Conservation (phyloP, 2,797 vertebrate species). For the Coluber constrictor region DNA sequence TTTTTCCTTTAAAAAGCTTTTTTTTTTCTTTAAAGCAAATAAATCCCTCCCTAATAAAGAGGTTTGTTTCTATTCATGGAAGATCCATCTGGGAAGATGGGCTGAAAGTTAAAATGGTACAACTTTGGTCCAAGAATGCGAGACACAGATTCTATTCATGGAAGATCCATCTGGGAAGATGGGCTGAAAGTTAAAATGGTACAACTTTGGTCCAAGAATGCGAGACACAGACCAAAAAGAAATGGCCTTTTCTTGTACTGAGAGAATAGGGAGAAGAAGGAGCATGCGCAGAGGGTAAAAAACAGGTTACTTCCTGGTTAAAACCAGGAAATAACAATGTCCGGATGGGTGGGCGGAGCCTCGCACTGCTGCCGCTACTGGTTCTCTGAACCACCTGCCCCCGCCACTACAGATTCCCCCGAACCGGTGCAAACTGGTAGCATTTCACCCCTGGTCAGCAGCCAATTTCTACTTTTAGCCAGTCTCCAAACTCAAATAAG, state of each 20-base stretch:
- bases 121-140: background rate
- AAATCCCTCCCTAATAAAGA: background rate
- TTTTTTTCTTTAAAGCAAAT: background rate
- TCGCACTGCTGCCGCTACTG: too few species aligned
- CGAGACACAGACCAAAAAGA: background rate
- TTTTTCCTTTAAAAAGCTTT: background rate
- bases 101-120: background rate
- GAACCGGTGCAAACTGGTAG: too few species aligned
- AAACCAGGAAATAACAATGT: too few species aligned
- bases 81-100: background rate
- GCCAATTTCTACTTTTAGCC: background rate
- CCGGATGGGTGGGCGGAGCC: too few species aligned
- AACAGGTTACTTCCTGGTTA: too few species aligned
- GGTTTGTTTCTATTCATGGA: background rate
- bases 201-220: background rate
- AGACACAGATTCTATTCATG: background rate
- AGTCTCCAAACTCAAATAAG: background rate
- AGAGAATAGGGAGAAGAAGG: background rate
- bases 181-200: background rate
- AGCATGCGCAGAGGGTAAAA: too few species aligned
- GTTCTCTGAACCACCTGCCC: too few species aligned
- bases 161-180: background rate
- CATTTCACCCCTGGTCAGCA: too few species aligned
- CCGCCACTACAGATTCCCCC: too few species aligned
- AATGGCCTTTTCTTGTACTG: background rate